Base-by-base conservation (phyloP, 2,888 invertebrate species). In the Polydrusus pterygomalis region DNA sequence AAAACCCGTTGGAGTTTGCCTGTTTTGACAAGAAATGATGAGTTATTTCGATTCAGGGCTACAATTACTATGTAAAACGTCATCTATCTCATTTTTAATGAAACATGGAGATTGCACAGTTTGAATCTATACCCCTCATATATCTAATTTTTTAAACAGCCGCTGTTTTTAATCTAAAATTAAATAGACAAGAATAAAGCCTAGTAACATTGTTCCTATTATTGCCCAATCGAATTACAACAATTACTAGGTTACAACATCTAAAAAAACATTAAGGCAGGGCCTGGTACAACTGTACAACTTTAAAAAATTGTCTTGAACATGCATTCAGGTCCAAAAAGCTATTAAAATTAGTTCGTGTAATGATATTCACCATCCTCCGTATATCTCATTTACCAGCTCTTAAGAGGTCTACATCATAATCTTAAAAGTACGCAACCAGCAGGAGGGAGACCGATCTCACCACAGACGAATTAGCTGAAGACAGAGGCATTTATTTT, bases 351-450 rank as follows among this genome's bases (percentile, higher is more conserved):
- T 71, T 64, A 71, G 71, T 64, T 64, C 25, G 15, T 20, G 56
- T 71, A 71, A 71, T 71, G n/a, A 45, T 54, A 71, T 71, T 71
- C 71, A 71, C 17, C 71, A 71, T 71, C 71, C 71, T 71, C 71
- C 71, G 15, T 71, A 63, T 64, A 63, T 64, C 64, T 43, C 56
- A 17, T 30, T 64, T 64, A 71, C 56, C 8, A 34, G 34, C 34
- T 64, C 56, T 47, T 38, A 56, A 71, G 38, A 15, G 17, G 43
- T 8, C 34, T 10, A 25, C 1, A 25, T 25, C 25, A 25, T 25
- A 34, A 34, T 34, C 34, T 34, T 34, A 8, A 34, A 34, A 7
- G 25, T 3, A 25, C 1, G 5, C 25, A 25, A 25, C 2, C 1
- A 5, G 25, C 25, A 5, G 25, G 25, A 25, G 25, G n/a, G n/a